Conservation (phyloP, 2,113 vertebrate species). For the Prochilodus magdalenae region DNA sequence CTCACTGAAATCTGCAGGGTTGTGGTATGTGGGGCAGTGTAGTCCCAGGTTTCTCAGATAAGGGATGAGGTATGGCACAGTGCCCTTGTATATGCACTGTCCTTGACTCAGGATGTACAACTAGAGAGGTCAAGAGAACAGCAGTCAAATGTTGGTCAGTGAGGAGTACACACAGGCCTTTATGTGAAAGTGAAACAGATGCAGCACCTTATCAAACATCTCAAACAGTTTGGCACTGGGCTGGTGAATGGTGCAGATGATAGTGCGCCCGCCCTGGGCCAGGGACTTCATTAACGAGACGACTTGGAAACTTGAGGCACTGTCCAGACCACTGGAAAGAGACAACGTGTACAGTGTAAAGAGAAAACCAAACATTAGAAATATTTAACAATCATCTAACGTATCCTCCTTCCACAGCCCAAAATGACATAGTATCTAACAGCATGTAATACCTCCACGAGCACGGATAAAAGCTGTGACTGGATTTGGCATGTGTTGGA, state of each 20-base stretch:
- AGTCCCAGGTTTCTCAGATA: slow-evolving; percentile 93
- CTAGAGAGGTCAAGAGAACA: slow-evolving; percentile 68
- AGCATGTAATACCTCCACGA: no score
- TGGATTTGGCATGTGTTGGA: no score
- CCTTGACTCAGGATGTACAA: slow-evolving; percentile 98
- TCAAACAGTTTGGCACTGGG: slow-evolving; percentile 98
- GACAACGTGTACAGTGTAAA: neutral
- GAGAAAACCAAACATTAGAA: neutral
- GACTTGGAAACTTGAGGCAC: slow-evolving; percentile 95
- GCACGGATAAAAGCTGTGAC: no score
- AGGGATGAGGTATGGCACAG: slow-evolving; percentile 93
- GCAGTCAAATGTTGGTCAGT: neutral
- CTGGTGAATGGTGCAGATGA: slow-evolving; percentile 99
- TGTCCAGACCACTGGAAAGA: slow-evolving; percentile 90
- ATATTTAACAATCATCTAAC: no score
- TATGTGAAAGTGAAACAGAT: neutral
- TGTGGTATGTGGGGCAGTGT: slow-evolving; percentile 97
- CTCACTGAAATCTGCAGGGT: slow-evolving; percentile 98
- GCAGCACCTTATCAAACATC: slow-evolving; percentile 95
- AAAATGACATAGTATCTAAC: no score
- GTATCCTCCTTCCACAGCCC: no score
- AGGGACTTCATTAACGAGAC: slow-evolving; percentile 94
- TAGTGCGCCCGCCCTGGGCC: slow-evolving; percentile 93
- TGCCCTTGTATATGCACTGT: slow-evolving; percentile 96
- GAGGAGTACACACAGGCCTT: neutral